A percentile compares a stretch with the other conserved stretches of the same genome.
Evolutionary conservation across 1,140 invertebrate genomes (phyloP).

Genomic region (Sweltsa coloradensis): DNA sequence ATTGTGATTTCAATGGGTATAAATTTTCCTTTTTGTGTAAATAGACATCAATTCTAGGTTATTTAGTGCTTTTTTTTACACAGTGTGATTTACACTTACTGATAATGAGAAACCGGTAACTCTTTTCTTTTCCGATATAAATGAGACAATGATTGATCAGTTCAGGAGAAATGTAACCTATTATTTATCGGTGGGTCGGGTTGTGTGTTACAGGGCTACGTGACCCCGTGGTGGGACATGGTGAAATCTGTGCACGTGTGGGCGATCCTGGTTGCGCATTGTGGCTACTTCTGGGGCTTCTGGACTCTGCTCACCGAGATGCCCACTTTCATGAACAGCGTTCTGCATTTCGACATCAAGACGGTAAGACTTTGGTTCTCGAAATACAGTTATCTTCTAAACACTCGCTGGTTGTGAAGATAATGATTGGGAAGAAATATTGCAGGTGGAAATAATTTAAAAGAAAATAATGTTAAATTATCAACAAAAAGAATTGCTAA

Average conservation of each 20-base stretch:
- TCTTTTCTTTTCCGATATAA: conserved; percentile 28
- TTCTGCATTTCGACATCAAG: conserved; percentile 68
- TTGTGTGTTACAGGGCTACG: conserved; percentile 30
- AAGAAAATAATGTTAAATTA: no score
- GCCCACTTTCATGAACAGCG: conserved; percentile 76
- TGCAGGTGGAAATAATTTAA: no score
- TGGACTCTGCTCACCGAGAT: conserved; percentile 85
- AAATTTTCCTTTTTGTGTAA: no score
- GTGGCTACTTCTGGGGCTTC: conserved; percentile 86
- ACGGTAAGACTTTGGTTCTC: no score
- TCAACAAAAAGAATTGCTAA: no score
- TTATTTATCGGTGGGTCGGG: conserved; percentile 29
- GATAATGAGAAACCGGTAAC: conserved; percentile 24
- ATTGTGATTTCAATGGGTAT: no score
- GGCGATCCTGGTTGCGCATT: conserved; percentile 69
- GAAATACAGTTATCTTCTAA: neutral
- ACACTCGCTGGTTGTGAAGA: no score
- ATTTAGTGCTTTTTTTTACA: conserved; percentile 30
- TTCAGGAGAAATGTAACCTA: no score
- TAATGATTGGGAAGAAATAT: no score
- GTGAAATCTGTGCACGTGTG: conserved; percentile 66
- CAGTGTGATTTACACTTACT: conserved; percentile 33
- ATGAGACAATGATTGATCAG: conserved; percentile 26
- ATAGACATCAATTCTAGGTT: no score
- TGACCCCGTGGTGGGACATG: conserved; percentile 65